Conservation (phyloP, 2,113 vertebrate genomes). For the Globicephala melas region DNA sequence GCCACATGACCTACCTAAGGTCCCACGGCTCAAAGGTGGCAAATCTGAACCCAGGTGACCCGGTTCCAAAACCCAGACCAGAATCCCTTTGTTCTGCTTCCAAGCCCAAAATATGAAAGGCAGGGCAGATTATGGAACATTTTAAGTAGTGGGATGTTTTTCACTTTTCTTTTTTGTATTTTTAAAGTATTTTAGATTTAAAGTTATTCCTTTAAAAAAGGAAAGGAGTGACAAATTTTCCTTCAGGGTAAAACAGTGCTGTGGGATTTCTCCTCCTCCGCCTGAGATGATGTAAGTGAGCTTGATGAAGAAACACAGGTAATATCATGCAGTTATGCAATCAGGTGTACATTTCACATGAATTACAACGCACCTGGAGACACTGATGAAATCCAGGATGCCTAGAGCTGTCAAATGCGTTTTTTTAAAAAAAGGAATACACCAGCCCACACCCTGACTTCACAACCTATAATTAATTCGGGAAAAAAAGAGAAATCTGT, state of each 20-base stretch:
- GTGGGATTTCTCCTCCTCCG: neutral
- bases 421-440: neutral
- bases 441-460: slow-evolving; percentile 4
- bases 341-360: neutral
- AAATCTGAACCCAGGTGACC: neutral
- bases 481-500: slow-evolving; percentile 24
- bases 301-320: neutral
- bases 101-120: neutral
- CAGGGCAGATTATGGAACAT: rapidly evolving
- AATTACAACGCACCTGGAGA: neutral
- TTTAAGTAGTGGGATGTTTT: neutral
- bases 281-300: neutral
- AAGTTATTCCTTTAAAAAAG: neutral
- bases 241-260: neutral
- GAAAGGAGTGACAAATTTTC: neutral
- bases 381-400: neutral
- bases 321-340: neutral
- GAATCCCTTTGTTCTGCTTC: rapidly evolving
- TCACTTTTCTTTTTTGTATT: neutral
- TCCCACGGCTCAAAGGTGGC: neutral
- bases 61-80: neutral
- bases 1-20: neutral
- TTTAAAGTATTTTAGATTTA: neutral
- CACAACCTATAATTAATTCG: neutral
- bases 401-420: neutral